Evolutionary conservation across 2,888 invertebrate species (phyloP).

Genomic region (Elmis aenea): DNA sequence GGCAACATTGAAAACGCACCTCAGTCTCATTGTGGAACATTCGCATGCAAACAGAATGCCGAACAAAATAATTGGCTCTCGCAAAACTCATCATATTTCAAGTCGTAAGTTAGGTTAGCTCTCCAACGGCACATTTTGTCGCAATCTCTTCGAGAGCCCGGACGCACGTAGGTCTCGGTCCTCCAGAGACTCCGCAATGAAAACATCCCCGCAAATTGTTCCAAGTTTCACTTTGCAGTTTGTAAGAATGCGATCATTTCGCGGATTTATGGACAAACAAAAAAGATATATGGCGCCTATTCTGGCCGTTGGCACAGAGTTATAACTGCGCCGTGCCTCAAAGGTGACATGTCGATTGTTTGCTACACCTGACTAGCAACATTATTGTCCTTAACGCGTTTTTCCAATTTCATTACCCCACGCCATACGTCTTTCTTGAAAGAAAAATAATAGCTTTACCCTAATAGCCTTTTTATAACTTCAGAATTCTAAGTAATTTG

Average conservation of each 20-base stretch:
- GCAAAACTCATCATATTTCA: slow-evolving; percentile 29
- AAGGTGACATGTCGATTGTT: slow-evolving; percentile 40
- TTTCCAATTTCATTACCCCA: no score
- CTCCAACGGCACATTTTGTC: slow-evolving; percentile 22
- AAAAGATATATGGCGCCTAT: slow-evolving; percentile 39
- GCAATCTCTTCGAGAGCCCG: slow-evolving; percentile 20
- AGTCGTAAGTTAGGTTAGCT: slow-evolving; percentile 20
- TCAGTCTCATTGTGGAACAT: slow-evolving; percentile 29
- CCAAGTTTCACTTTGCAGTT: slow-evolving; percentile 40
- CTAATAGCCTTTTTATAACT: no score
- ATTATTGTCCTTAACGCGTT: slow-evolving; percentile 28
- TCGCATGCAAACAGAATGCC: slow-evolving; percentile 33
- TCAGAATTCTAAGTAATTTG: no score
- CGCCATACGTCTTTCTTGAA: no score
- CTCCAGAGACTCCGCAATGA: slow-evolving; percentile 26
- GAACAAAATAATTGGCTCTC: slow-evolving; percentile 33
- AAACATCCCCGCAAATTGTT: slow-evolving; percentile 39
- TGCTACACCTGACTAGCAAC: slow-evolving; percentile 40
- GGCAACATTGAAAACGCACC: slow-evolving; percentile 25
- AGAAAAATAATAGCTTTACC: no score
- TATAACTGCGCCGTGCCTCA: slow-evolving; percentile 33
- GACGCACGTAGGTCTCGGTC: slow-evolving; percentile 22
- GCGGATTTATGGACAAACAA: slow-evolving; percentile 39
- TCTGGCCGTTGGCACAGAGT: slow-evolving; percentile 31
- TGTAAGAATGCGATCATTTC: slow-evolving; percentile 40